Percentiles rank a stretch among this genome's conserved stretches.
Evolutionary conservation across 2,888 invertebrate species (phyloP).

Genomic region (Archaeoteleia sp.): DNA sequence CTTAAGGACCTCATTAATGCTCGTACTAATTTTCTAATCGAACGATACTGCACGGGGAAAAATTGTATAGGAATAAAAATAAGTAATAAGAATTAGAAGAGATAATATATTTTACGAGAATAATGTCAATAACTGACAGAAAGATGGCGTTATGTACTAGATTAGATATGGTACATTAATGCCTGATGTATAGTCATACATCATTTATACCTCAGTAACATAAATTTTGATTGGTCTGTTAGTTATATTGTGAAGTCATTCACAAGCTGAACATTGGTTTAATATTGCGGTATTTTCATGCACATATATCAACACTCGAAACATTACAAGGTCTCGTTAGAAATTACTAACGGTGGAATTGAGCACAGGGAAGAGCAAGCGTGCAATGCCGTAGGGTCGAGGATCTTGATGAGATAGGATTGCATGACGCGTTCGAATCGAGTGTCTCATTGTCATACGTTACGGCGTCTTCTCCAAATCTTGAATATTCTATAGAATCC

Average conservation of each 20-base stretch:
- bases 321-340: background rate
- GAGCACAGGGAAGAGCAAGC: slow-evolving; percentile 23
- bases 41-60: background rate
- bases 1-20: slow-evolving; percentile 3
- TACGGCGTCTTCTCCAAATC: slow-evolving; percentile 14
- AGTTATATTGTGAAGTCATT: no score
- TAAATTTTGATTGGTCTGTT: no score
- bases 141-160: no score
- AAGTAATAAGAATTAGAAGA: no score
- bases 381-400: slow-evolving; percentile 7
- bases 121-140: no score
- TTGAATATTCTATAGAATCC: slow-evolving; percentile 34
- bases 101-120: no score
- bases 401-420: slow-evolving; percentile 42
- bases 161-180: no score
- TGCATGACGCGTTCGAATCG: slow-evolving; percentile 45
- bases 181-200: no score
- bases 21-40: background rate
- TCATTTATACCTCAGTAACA: no score
- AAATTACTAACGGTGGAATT: slow-evolving; percentile 10
- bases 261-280: no score
- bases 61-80: background rate
- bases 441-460: slow-evolving; percentile 30
- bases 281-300: no score
- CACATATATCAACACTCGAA: background rate